These are phyloP conservation scores for Cephus pulcher DNA, from an alignment of 2,888 invertebrate species.

Conservation along the genomic window DNA sequence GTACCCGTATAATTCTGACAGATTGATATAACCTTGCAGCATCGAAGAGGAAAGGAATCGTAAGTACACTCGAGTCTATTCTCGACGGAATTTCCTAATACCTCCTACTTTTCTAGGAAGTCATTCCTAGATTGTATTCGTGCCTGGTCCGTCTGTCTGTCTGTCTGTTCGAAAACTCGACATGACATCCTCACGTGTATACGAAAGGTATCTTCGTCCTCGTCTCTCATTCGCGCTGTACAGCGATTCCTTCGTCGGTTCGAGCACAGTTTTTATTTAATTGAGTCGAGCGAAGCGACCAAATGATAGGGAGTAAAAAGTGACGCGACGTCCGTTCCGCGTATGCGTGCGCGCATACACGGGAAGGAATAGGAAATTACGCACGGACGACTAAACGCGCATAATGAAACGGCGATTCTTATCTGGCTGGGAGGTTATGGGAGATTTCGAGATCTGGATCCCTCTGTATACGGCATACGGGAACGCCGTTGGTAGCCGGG, in stretches of 20 bases:
- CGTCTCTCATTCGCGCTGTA: neutral
- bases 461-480: neutral
- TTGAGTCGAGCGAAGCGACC: constrained; percentile 9
- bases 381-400: constrained; percentile 39
- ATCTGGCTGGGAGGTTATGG: constrained; percentile 28
- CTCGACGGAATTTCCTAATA: constrained; percentile 1
- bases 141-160: neutral
- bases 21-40: neutral
- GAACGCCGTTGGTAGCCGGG: constrained; percentile 17
- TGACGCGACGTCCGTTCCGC: constrained; percentile 20
- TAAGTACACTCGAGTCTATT: neutral
- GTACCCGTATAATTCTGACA: neutral
- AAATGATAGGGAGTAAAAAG: constrained; percentile 13
- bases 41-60: neutral
- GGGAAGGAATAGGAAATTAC: constrained; percentile 41
- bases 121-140: neutral
- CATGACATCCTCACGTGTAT: constrained; percentile 27
- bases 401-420: constrained; percentile 43
- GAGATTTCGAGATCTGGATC: constrained; percentile 2
- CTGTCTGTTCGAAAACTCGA: constrained; percentile 24
- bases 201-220: neutral
- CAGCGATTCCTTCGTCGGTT: neutral
- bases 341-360: constrained; percentile 16
- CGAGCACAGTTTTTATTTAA: constrained; percentile 18
- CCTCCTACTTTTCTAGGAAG: constrained; percentile 6